A percentile compares a stretch with the other conserved stretches of the same genome.
Conservation (phyloP, 2,797 vertebrate species). For the Acrossocheilus fasciatus region DNA sequence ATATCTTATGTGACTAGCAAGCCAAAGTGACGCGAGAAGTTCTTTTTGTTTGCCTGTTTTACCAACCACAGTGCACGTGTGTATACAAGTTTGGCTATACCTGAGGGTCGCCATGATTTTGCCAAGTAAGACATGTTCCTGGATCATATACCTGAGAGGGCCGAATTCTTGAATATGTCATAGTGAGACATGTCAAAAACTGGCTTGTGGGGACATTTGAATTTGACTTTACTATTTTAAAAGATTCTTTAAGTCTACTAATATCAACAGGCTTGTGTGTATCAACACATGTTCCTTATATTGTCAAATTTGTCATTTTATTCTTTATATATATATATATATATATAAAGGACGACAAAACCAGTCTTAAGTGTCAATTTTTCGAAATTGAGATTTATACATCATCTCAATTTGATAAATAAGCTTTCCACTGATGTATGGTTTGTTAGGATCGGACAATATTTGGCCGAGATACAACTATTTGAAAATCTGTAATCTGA, state of each 20-base stretch:
- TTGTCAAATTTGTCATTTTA: background rate
- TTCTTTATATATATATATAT: background rate
- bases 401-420: too few species aligned
- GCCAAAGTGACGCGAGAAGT: conserved; percentile 69
- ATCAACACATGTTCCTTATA: background rate
- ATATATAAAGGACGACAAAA: too few species aligned
- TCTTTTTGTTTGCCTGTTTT: conserved; percentile 67
- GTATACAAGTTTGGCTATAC: background rate
- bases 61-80: conserved; percentile 17
- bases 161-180: background rate
- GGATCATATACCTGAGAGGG: background rate
- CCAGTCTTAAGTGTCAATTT: too few species aligned
- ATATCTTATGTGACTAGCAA: conserved; percentile 73
- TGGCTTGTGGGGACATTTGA: background rate
- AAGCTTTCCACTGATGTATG: too few species aligned
- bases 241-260: background rate
- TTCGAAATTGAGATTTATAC: too few species aligned
- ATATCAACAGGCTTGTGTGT: background rate
- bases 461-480: too few species aligned
- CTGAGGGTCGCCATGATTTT: too few species aligned
- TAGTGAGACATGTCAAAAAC: background rate
- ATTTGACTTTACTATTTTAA: background rate
- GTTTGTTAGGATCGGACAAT: too few species aligned
- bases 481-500: too few species aligned
- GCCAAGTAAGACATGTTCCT: too few species aligned